Evolutionary conservation across 2,797 vertebrate genomes (phyloP).

Genomic region (Chelidonichthys spinosus): DNA sequence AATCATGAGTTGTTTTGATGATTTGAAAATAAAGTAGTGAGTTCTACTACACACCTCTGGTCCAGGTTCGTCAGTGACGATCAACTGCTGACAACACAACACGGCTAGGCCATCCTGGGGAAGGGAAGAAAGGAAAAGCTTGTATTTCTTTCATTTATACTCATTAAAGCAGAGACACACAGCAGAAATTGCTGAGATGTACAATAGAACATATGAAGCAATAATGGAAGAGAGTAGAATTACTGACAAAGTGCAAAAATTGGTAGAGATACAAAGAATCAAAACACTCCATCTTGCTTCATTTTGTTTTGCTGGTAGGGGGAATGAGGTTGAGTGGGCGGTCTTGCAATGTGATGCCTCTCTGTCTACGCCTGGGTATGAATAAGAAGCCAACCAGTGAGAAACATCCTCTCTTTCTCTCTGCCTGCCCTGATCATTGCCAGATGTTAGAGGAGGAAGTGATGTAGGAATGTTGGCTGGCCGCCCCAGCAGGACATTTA

Average conservation of each 20-base stretch:
- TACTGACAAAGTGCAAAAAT: conserved; percentile 5
- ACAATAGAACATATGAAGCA: neutral
- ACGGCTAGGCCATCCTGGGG: conserved; percentile 74
- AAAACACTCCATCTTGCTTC: conserved; percentile 39
- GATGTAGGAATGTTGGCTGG: conserved; percentile 79
- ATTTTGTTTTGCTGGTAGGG: conserved; percentile 44
- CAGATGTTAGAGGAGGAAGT: conserved; percentile 85
- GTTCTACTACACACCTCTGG: conserved; percentile 66
- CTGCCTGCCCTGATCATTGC: conserved; percentile 74
- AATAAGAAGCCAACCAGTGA: conserved; percentile 51
- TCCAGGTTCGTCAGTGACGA: conserved; percentile 70
- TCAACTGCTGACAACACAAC: conserved; percentile 46
- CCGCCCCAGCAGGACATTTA: conserved; percentile 71
- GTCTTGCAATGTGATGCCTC: conserved; percentile 55
- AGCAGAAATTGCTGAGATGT: neutral
- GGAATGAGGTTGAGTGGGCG: conserved; percentile 54
- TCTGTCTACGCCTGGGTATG: conserved; percentile 46
- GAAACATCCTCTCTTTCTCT: conserved; percentile 56
- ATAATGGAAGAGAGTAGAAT: conserved; percentile 6
- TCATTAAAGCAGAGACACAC: neutral
- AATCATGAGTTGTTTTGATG: neutral
- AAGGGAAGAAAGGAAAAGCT: neutral
- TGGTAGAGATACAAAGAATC: conserved; percentile 4
- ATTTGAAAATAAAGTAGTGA: neutral
- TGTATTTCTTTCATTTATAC: conserved; percentile 9